A percentile compares a stretch with the other conserved stretches of the same genome.
Evolutionary conservation across 2,888 invertebrate genomes (phyloP).

Genomic region (Cheilosia grossa): DNA sequence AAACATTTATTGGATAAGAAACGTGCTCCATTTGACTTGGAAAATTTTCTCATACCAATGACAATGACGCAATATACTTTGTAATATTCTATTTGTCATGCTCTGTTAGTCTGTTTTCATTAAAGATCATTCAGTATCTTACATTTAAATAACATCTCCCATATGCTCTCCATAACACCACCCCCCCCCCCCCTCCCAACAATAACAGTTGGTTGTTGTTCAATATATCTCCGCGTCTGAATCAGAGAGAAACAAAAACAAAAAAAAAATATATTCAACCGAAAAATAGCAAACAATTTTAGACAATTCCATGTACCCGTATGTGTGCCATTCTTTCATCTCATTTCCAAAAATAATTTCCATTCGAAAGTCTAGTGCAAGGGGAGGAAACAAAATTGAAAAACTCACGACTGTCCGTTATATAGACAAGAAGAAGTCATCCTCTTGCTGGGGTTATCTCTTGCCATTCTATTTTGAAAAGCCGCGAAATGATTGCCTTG

Average conservation of each 20-base stretch:
- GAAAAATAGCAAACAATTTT: no score
- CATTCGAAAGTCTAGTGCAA: slow-evolving; percentile 21
- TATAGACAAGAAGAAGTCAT: background rate
- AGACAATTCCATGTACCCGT: no score
- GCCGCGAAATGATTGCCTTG: slow-evolving; percentile 49
- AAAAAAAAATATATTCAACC: no score
- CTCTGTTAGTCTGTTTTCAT: background rate
- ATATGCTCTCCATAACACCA: background rate
- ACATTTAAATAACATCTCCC: slow-evolving; percentile 1
- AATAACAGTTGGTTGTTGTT: background rate
- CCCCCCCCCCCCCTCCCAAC: no score
- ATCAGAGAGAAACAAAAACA: no score
- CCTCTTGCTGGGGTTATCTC: slow-evolving; percentile 44
- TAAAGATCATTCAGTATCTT: background rate
- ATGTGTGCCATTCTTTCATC: slow-evolving; percentile 3
- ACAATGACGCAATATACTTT: slow-evolving; percentile 1
- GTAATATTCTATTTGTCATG: background rate
- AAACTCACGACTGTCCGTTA: slow-evolving; percentile 32
- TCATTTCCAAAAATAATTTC: slow-evolving; percentile 53
- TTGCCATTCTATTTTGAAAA: slow-evolving; percentile 29
- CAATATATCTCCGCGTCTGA: background rate
- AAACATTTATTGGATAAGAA: background rate
- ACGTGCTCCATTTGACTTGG: background rate
- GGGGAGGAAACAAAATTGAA: slow-evolving; percentile 1
- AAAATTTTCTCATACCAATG: background rate